A percentile compares a stretch with the other conserved stretches of the same genome.
Evolutionary conservation across 1,140 invertebrate genomes (phyloP).

Genomic region (Apis florea): DNA sequence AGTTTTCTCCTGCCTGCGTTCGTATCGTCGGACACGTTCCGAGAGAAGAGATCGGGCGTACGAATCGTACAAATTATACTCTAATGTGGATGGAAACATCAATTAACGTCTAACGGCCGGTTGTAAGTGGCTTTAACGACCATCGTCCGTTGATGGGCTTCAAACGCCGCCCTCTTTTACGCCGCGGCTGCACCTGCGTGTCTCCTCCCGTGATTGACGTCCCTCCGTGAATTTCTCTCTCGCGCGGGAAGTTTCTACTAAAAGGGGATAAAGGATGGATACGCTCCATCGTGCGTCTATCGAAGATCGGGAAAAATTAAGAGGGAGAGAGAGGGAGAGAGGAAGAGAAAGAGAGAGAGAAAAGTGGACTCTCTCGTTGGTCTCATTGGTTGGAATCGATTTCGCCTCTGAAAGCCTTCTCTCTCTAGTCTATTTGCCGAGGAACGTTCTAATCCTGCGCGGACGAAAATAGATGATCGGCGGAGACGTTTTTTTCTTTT

Average conservation of each 20-base stretch:
- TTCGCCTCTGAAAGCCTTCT: slow-evolving; percentile 7
- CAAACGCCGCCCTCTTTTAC: neutral
- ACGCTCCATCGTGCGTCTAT: neutral
- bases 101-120: slow-evolving; percentile 42
- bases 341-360: neutral
- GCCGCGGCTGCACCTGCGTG: neutral
- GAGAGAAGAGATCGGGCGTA: neutral
- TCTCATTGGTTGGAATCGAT: slow-evolving; percentile 30
- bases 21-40: no score
- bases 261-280: no score
- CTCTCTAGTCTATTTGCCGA: neutral
- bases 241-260: slow-evolving; percentile 4
- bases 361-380: slow-evolving; percentile 44
- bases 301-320: neutral
- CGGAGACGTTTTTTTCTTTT: slow-evolving; percentile 34
- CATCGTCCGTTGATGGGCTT: slow-evolving; percentile 16
- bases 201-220: neutral
- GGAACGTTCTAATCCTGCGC: slow-evolving; percentile 41
- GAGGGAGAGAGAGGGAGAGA: no score
- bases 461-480: slow-evolving; percentile 57
- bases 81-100: neutral
- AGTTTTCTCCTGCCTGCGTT: no score
- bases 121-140: slow-evolving; percentile 27
- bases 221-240: slow-evolving; percentile 4
- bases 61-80: slow-evolving; percentile 3